A percentile compares a stretch with the other conserved stretches of the same genome.
phyloP scores from a whole-genome alignment of 2,797 vertebrate species.

The Darevskia mixta region DNA sequence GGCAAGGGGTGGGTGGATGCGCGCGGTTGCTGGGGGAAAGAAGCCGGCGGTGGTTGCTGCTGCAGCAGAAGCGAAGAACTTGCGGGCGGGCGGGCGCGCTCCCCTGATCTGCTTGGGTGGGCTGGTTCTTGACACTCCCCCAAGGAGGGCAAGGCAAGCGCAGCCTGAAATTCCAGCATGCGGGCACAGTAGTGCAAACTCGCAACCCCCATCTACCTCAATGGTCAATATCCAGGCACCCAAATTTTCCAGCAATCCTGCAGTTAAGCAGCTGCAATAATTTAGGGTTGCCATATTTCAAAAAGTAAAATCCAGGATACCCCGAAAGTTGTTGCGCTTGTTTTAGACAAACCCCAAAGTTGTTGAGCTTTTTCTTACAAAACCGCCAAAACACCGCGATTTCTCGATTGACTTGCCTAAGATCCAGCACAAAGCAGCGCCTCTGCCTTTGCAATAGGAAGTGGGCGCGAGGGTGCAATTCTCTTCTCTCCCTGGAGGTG shows the following conservation, averaged over 20 bases:
- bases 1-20: background rate
- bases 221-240: background rate
- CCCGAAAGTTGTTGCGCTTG: too few relatives aligned
- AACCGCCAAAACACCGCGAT: too few relatives aligned
- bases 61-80: background rate
- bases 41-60: too few relatives aligned
- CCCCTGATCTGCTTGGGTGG: background rate
- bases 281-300: background rate
- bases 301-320: background rate
- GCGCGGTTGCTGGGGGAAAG: too few relatives aligned
- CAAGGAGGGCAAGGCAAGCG: background rate
- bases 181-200: background rate
- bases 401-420: background rate
- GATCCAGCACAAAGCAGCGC: too few relatives aligned
- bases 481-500: accelerated
- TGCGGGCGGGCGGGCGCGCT: background rate
- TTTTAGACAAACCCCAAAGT: background rate
- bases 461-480: background rate
- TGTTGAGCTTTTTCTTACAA: too few relatives aligned
- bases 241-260: background rate
- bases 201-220: background rate
- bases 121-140: background rate
- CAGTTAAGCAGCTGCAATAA: background rate
- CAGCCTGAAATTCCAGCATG: background rate
- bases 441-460: too few relatives aligned